Evolutionary conservation across 30 jellyfish, hydroid and myxozoan genomes (phyloP), one percentile per base, ranked within the genome.

Genomic region (Aurelia coerulea): DNA sequence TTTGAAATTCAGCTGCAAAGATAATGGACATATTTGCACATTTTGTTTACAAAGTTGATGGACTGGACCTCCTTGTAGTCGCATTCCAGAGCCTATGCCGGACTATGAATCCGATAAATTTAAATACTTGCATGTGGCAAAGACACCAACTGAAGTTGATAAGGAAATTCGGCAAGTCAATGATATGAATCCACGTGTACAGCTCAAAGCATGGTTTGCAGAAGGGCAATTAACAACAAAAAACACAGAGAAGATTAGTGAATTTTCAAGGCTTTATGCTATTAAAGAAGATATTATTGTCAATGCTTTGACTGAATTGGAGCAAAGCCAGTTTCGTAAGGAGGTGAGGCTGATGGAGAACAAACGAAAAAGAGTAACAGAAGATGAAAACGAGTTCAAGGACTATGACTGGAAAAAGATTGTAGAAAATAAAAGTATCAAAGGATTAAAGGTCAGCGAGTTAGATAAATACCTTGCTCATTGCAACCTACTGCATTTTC

Each of bases 51-150:
- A 16, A 12, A 31, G 17, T 59, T 80, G 79, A 18, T 76, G 74
- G 76, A 56, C 29, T 18, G 87, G 76, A 39, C 10, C 80, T 37
- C 81, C 81, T 33, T 64, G 81, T 49, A 19, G 51, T 11, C 80
- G 73, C 49, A 46, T 80, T 65, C 73, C 81, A 37, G 73, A 80
- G 64, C 90, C 90, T 15, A 32, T 63, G 71, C 90, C 90, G 19
- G 90, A 80, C 81, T 60, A 64, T 64, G 41, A 11, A 46, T 17
- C 59, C 41, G 5, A 18, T 11, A 63, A 65, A 9, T 80, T 63
- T 67, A 51, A 64, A 64, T 80, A 80, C 41, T 39, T 80, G 58
- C 74, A 64, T 46, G 34, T 64, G 33, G 33, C 19, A 17, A 42
- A 65, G 31, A 80, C 82, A 23, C 90, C 90, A 41, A 23, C 81